Evolutionary conservation across 2,797 vertebrate species (phyloP), one percentile per base, ranked within the genome.

Genomic region (Gambusia yucatana): DNA sequence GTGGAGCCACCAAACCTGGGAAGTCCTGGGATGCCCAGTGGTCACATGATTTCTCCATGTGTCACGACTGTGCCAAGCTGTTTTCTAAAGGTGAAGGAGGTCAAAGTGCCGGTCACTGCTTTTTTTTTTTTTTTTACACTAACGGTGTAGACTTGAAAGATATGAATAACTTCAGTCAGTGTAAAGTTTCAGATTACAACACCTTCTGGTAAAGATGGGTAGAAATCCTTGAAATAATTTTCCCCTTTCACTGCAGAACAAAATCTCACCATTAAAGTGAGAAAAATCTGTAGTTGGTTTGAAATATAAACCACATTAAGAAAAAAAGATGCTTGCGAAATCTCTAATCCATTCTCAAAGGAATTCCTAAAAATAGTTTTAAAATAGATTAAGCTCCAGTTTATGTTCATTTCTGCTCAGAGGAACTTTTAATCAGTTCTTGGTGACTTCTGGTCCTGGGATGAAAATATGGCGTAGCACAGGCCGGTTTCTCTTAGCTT

Each of bases 1-100:
- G 98, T 85, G 98, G 98, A 78, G 96, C 98, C 30, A 99, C 98
- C 36, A 99, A 99, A 46, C 98, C 98, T 22, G 98, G 98, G 88
- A 99, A 99, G 93, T 96, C 98, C 74, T 98, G 97, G 97, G 98
- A 99, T 55, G 98, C 98, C 30, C 98, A 99, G 95, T 99, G 98
- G 98, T 99, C 98, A 90, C 98, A 99, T 55, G 98, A 99, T 92
- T 99, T 99, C 90, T 98, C 98, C 16, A 96, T 99, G 89, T 99
- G 98, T 95, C 98, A 99, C 4, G 98, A 99, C 82, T 99, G 98
- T 97, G 97, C 98, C 97, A 99, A 99, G 96, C 97, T 97, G 86
- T 97, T 98, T 87, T 97, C 97, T 93, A 99, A 99, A 98, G 98
- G 98, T 99, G 90, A 78, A 90, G 16, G 17, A 71, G n/a, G 14